Evolutionary conservation across 2,797 vertebrate genomes (phyloP), one percentile per base, ranked within the genome.

Genomic region (Rhadinocentrus ornatus): DNA sequence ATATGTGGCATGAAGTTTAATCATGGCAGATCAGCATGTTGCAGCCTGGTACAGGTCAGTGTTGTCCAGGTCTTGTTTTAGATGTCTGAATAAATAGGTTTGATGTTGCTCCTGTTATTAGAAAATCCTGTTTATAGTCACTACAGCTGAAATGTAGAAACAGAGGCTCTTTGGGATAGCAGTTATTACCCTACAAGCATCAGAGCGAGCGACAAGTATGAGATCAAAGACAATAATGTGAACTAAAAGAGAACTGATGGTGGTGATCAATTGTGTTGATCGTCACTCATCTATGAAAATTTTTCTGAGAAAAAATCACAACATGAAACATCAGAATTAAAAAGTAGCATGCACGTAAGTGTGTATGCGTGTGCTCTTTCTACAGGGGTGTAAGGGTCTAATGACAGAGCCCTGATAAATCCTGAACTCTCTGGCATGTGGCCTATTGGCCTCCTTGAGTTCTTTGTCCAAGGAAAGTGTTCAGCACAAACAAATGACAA

Each of bases 401-500:
- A 82, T 66, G 55, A 32, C 52, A 78, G 66, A 85, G 83, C 34
- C 58, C 20, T 57, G 57, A 61, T 54, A 86, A 74, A 79, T 84
- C 69, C 66, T 37, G 29, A 69, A 73, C 61, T 63, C 58, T 44
- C 44, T 69, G 66, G 67, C 67, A 58, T 63, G 5, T 16, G 66
- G 48, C 71, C 68, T 59, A 66, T 78, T 81, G 69, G 56, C 66
- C 66, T 77, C 71, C 55, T 79, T 46, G 20, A 77, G 78, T 73
- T 68, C 50, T 75, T 62, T 73, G 58, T 78, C 67, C 55, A 35
- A 75, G n/a, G 54, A 27, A 0, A 68, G 16, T 15, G 0, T 53
- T 50, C 73, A 73, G 66, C 66, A 50, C 73, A 57, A 72, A 80
- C 70, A 77, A 83, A 81, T 79, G 74, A 77, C 80, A 77, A 79